Percentiles rank a stretch among this genome's conserved stretches.
Conservation (phyloP, 2,888 invertebrate species). For the Lasioglossum villosulum region DNA sequence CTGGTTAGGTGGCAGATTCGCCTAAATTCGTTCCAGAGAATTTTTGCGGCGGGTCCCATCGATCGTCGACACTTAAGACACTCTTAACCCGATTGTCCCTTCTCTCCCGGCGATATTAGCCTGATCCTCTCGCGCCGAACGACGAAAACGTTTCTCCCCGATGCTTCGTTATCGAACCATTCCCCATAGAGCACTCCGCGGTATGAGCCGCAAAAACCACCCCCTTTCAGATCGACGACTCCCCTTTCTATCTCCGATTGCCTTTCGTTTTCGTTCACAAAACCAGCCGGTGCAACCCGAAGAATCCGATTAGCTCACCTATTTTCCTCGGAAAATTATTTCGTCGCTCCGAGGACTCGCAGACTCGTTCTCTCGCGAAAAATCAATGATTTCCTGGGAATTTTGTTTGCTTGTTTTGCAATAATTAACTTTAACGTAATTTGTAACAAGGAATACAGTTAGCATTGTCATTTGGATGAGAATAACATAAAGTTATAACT, state of each 20-base stretch:
- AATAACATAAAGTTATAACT: too few relatives aligned
- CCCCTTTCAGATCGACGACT: neutral
- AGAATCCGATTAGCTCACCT: neutral
- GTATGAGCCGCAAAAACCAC: slow-evolving; percentile 23
- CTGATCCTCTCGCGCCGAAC: slow-evolving; percentile 50
- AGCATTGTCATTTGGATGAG: too few relatives aligned
- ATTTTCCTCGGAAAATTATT: slow-evolving; percentile 1
- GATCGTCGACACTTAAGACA: slow-evolving; percentile 9
- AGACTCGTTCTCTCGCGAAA: neutral
- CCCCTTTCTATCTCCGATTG: neutral
- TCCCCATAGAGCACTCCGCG: slow-evolving; percentile 11
- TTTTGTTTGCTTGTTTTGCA: neutral
- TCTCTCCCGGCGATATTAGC: slow-evolving; percentile 43
- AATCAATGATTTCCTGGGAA: neutral
- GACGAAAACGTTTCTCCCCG: slow-evolving; percentile 39
- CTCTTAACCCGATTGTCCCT: slow-evolving; percentile 56
- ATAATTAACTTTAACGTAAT: too few relatives aligned
- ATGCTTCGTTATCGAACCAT: slow-evolving; percentile 36
- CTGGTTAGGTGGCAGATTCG: neutral
- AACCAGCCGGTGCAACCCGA: neutral
- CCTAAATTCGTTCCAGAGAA: neutral
- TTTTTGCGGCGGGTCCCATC: neutral
- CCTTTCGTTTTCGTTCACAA: neutral
- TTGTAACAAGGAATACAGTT: too few relatives aligned
- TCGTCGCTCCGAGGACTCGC: neutral